phyloP scores from a whole-genome alignment of 1,140 invertebrate species.

The Cotesia vestalis region DNA sequence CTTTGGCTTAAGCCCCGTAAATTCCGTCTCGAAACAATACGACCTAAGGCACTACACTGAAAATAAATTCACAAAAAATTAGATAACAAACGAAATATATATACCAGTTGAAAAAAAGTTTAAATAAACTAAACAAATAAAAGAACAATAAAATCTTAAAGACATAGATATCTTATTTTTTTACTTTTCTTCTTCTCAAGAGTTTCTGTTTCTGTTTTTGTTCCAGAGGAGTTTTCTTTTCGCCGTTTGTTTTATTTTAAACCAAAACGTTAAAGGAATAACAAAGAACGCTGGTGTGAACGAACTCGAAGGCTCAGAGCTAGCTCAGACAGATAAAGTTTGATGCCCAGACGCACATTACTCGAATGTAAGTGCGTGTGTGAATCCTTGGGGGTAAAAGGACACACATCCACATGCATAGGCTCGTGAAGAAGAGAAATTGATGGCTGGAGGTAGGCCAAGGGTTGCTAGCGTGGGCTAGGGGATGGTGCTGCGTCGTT shows the following conservation, averaged over 20 bases:
- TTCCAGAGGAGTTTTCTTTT: background rate
- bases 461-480: slow-evolving; percentile 21
- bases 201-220: too few species aligned
- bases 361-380: slow-evolving; percentile 12
- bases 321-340: slow-evolving; percentile 25
- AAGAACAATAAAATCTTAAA: too few species aligned
- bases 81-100: too few species aligned
- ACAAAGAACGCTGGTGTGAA: slow-evolving; percentile 29
- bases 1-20: slow-evolving; percentile 16
- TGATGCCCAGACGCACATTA: slow-evolving; percentile 31
- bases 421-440: background rate
- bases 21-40: slow-evolving; percentile 18
- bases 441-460: slow-evolving; percentile 25
- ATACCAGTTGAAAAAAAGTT: too few species aligned
- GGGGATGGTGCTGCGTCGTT: slow-evolving; percentile 30
- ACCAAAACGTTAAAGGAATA: slow-evolving; percentile 6
- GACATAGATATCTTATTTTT: slow-evolving; percentile 12
- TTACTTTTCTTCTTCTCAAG: background rate
- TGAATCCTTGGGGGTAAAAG: background rate
- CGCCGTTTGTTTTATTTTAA: slow-evolving; percentile 1
- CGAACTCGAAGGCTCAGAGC: slow-evolving; percentile 21
- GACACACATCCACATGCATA: slow-evolving; percentile 16
- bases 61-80: background rate
- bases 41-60: background rate
- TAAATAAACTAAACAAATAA: too few species aligned